Evolutionary conservation across 2,888 invertebrate species (phyloP), one percentile per base, ranked within the genome.

Genomic region (Orchesella flavescens): DNA sequence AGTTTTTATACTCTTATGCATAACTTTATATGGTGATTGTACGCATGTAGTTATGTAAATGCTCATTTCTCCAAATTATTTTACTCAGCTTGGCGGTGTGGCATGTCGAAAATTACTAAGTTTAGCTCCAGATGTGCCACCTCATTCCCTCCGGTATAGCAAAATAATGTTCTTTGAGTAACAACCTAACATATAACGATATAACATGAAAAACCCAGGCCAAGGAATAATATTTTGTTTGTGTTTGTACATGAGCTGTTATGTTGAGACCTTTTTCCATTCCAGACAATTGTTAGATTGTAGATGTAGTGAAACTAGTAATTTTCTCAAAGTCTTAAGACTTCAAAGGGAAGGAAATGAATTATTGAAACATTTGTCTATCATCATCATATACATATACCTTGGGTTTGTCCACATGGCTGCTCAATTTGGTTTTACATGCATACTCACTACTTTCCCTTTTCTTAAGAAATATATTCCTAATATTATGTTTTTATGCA

Each of bases 281-380:
- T 34, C 34, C 34, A 34, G 34, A 34, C 34, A 34, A 34, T 34
- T 34, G 34, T 7, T 34, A 34, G 34, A 34, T 34, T 34, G 34
- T 7, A 7, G 7, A 4, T 34, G 34, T 4, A 34, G 15, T 61
- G 61, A 75, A 79, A 72, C 49, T 59, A 59, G 79, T 80, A 80
- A 80, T 80, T 80, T 80, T 79, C 79, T 79, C 79, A 19, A 65
- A 80, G 65, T 80, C 79, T 80, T 21, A 73, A 80, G 79, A 72
- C 65, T 80, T 80, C 79, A 73, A 80, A 80, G 79, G 71, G 79
- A 80, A 80, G 79, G 79, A 80, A 80, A 80, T 80, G 79, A 80
- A 80, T 80, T 80, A 80, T 80, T 80, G 79, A 80, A 80, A 80
- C 79, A 80, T 80, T 80, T 80, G 79, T 80, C 79, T 80, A 73